Base-by-base conservation (phyloP, 1,140 invertebrate species). In the Drosophila virilis region DNA sequence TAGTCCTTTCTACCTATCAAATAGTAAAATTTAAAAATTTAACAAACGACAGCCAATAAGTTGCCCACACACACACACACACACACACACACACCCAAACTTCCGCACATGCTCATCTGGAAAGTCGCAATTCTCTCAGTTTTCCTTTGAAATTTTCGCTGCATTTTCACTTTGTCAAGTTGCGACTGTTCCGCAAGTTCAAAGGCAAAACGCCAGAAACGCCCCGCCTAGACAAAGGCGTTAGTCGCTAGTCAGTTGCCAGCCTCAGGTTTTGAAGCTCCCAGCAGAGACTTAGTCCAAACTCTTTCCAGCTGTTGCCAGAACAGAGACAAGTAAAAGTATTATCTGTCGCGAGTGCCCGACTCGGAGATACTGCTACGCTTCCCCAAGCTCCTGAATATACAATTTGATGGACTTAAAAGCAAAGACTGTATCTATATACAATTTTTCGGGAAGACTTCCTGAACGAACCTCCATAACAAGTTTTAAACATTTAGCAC, bases 31-130 rank as follows among this genome's bases (percentile, higher is more conserved):
- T 77, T 77, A 68, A 68, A 71, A 77, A 74, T 77, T 77, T 59
- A 77, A 77, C 67, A 82, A 75, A 76, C 77, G 48, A 64, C 17
- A 48, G 50, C 48, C 82, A 84, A 84, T 77, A 77, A 68, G 45
- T 15, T 62, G 3, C n/a, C 40, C 12, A 12, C 40, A 74, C 64
- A 58, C 55, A n/a, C n/a, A 33, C 8, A 17, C 28, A 55, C 38
- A 54, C 22, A 28, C 22, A 28, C 4, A 33, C 8, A 17, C 28
- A 55, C 38, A 54, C 22, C 5, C 22, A 28, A n/a, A n/a, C n/a
- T n/a, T n/a, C 4, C 4, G 22, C 22, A 6, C 22, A 28, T 28
- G 22, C 22, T 28, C 4, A 4, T 5, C 3, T 28, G 4, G 22
- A 28, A 28, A 28, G 22, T 28, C 22, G 4, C 22, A 28, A 28